phyloP scores from a whole-genome alignment of 1,140 invertebrate species.

The Telenomus remus region DNA sequence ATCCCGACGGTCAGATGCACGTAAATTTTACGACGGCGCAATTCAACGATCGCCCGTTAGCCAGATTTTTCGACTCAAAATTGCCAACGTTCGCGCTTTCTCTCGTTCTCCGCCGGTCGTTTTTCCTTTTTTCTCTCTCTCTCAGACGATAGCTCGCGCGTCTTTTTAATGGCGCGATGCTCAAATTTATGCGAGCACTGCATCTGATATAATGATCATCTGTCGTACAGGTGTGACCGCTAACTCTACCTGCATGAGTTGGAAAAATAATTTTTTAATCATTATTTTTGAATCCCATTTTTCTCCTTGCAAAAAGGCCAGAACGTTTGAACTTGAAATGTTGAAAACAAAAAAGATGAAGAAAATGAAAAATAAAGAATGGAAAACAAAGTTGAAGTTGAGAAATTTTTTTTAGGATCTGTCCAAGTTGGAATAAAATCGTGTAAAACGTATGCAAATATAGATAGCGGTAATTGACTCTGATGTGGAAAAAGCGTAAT shows the following conservation, averaged over 20 bases:
- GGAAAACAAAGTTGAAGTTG: slow-evolving; percentile 25
- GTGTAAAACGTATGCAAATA: slow-evolving; percentile 33
- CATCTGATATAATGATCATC: slow-evolving; percentile 22
- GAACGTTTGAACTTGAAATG: no score
- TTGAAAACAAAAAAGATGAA: no score
- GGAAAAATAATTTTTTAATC: no score
- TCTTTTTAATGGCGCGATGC: slow-evolving; percentile 10
- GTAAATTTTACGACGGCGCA: slow-evolving; percentile 57
- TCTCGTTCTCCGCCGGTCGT: neutral
- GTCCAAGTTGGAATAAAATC: slow-evolving; percentile 4
- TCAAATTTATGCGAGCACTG: slow-evolving; percentile 11
- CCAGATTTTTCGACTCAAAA: slow-evolving; percentile 32
- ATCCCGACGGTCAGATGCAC: slow-evolving; percentile 53
- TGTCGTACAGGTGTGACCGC: slow-evolving; percentile 16
- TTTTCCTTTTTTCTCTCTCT: slow-evolving; percentile 1
- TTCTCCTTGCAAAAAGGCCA: no score
- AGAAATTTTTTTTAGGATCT: no score
- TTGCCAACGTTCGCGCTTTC: slow-evolving; percentile 9
- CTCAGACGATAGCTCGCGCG: neutral
- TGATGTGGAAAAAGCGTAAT: slow-evolving; percentile 32
- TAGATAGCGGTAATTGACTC: slow-evolving; percentile 49
- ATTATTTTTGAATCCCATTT: no score
- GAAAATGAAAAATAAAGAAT: no score
- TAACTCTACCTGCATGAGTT: no score
- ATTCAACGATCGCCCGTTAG: slow-evolving; percentile 30